Base-by-base conservation (phyloP, 2,797 vertebrate species). In the Avahi laniger region DNA sequence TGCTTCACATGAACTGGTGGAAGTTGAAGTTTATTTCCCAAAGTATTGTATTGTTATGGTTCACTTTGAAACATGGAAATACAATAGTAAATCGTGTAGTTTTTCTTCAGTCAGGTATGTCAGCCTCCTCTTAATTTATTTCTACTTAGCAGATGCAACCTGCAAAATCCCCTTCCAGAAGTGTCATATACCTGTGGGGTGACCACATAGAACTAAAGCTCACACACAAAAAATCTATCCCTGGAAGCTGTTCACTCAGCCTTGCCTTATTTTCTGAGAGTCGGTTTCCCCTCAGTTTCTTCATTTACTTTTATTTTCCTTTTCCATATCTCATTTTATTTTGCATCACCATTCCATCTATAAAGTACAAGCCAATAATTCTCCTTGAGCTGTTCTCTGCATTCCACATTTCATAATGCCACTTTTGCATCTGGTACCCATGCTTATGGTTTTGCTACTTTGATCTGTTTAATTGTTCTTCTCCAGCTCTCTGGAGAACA, bases 11-110 rank as follows among this genome's bases (percentile, higher is more conserved):
- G 17, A 89, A 8, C n/a, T 61, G 1, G 8, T 87, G 0, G 24
- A 95, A 93, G 94, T 57, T 94, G 41, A 93, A 78, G 24, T 70
- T 89, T 92, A 26, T 79, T 88, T 30, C 52, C 30, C 20, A 43
- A 92, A 78, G 15, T 54, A 59, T 35, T 65, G 9, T 72, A 52
- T 61, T 63, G 11, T 38, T 75, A n/a, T 1, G 50, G n/a, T 69
- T 89, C 26, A 65, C 38, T 85, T 54, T 75, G n/a, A 92, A 89
- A 65, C 20, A 22, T 4, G 35, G 69, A 91, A 76, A 52, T 15
- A 38, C 13, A 43, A 50, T 30, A 85, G n/a, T 38, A 87, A 81
- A 48, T 54, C 84, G 57, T 54, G 20, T 28, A 86, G 14, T 17
- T 89, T 15, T 88, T 82, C 33, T 59, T 54, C 41, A 43, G 43